These are phyloP conservation scores for Conus betulinus DNA, from an alignment of 1,140 invertebrate species.

Conservation along the genomic window DNA sequence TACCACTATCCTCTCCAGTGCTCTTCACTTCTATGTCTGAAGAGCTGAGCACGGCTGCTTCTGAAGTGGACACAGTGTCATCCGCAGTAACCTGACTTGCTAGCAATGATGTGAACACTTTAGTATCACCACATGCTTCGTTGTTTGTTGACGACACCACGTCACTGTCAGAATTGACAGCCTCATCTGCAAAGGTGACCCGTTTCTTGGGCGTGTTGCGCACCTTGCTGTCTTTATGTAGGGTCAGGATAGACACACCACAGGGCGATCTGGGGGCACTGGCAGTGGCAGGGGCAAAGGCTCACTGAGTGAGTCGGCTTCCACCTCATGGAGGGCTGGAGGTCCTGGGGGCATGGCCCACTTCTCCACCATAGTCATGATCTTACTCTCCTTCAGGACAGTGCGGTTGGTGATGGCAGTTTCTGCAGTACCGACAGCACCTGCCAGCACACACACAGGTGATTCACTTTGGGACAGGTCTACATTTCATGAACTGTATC, in stretches of 20 bases:
- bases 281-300: slow-evolving; percentile 22
- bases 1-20: slow-evolving; percentile 28
- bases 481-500: too few relatives aligned
- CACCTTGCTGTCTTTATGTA: slow-evolving; percentile 49
- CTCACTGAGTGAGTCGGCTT: slow-evolving; percentile 36
- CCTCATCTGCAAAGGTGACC: slow-evolving; percentile 69
- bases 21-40: slow-evolving; percentile 6
- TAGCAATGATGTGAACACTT: neutral
- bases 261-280: slow-evolving; percentile 49
- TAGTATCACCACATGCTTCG: neutral
- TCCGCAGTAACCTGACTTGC: neutral
- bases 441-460: slow-evolving; percentile 73
- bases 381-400: slow-evolving; percentile 93
- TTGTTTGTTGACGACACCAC: slow-evolving; percentile 40
- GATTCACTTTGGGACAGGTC: too few relatives aligned
- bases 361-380: slow-evolving; percentile 84
- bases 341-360: slow-evolving; percentile 50
- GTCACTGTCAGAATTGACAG: slow-evolving; percentile 63
- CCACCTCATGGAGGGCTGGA: slow-evolving; percentile 52
- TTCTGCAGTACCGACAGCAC: slow-evolving; percentile 85
- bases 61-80: slow-evolving; percentile 5
- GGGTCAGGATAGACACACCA: slow-evolving; percentile 56
- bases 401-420: slow-evolving; percentile 94
- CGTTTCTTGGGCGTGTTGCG: slow-evolving; percentile 54
- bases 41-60: neutral